Base-by-base conservation (phyloP, 2,888 invertebrate genomes). In the Sussaba pulchella region DNA sequence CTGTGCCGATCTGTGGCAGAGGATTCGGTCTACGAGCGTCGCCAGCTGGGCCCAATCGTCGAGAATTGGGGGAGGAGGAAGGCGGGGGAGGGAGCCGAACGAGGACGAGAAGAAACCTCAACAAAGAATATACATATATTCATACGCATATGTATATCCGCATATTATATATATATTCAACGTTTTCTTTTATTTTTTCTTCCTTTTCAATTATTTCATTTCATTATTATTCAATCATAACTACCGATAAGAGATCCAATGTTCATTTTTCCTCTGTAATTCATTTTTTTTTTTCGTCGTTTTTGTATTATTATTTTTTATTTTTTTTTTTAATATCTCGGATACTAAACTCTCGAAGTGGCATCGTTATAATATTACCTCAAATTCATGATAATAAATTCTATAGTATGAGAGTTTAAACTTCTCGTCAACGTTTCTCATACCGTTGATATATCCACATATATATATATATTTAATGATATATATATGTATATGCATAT, bases 361-460 rank as follows among this genome's bases (percentile, higher is more conserved):
- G 87, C 88, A 31, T 31, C 31, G 87, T 89, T 88, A 87, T 88
- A 89, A 89, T 90, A 87, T 87, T 89, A 88, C 84, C 88, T 86
- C 87, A 86, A 89, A 89, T 91, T 90, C 88, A 88, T 88, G 88
- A 89, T 91, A 89, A 90, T 91, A 89, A 90, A 91, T 88, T 90
- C 89, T 91, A 88, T 88, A 81, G 86, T 89, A 91, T 86, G 89
- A 91, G 91, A 90, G 88, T 75, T 88, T 88, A 82, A 90, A 89
- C 87, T 87, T 85, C 82, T 74, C 84, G 86, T 88, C 87, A 89
- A 89, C 89, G 87, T 88, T 63, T 87, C 87, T 87, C 90, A 88
- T 90, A 90, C 87, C 82, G 84, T 86, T 84, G 76, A 31, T 5
- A 31, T 6, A 31, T 6, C 4, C 31, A 31, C 31, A 31, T 6